phyloP scores from a whole-genome alignment of 2,797 vertebrate genomes.

The Sebastes paucispinis region DNA sequence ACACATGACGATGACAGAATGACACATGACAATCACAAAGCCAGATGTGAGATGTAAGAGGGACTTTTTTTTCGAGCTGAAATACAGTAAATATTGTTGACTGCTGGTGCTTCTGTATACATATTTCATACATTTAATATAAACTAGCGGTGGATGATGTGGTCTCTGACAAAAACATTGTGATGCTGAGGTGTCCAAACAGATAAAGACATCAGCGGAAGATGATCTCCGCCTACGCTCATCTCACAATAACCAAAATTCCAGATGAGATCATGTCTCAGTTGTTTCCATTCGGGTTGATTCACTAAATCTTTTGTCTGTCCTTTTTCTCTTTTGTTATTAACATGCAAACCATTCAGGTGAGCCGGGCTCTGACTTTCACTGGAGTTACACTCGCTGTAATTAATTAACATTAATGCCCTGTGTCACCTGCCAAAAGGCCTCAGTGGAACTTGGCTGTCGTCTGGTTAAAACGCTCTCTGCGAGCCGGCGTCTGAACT shows the following conservation, averaged over 20 bases:
- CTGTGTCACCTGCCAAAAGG: not conserved
- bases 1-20: constrained; percentile 24
- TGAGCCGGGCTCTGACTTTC: not conserved
- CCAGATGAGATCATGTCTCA: not conserved
- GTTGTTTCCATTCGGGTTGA: not conserved
- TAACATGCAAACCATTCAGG: not conserved
- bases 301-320: not conserved
- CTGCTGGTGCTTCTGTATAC: not conserved
- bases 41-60: not conserved
- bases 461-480: not conserved
- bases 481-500: not conserved
- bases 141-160: not conserved
- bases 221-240: not conserved
- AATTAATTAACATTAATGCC: constrained; percentile 7
- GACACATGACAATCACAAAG: not conserved
- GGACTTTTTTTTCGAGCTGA: not conserved
- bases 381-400: not conserved
- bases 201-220: not conserved
- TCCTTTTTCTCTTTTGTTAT: no score
- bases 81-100: not conserved
- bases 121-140: not conserved
- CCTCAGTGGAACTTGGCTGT: not conserved
- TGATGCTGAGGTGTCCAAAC: not conserved
- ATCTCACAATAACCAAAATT: not conserved
- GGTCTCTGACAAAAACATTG: not conserved